phyloP scores from a whole-genome alignment of 1,140 invertebrate species.

The Drosophila repletoides region DNA sequence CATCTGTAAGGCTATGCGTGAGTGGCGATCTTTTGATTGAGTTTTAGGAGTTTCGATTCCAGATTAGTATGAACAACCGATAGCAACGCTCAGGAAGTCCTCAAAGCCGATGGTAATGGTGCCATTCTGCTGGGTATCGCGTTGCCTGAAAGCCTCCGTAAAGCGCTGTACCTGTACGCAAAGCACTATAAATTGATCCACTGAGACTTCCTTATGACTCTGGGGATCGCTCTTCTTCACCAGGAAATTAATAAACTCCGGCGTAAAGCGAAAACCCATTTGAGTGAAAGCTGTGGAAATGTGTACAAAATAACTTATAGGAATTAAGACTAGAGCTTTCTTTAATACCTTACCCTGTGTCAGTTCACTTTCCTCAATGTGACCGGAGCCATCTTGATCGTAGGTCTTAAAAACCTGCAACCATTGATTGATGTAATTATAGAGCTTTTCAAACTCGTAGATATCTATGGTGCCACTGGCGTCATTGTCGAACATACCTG shows the following conservation, averaged over 20 bases:
- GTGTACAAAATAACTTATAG: too few species aligned
- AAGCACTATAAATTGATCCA: constrained; percentile 94
- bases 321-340: too few species aligned
- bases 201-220: constrained; percentile 86
- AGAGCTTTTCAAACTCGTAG: constrained; percentile 93
- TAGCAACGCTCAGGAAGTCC: constrained; percentile 91
- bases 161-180: constrained; percentile 94
- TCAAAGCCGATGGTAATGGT: constrained; percentile 91
- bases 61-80: constrained; percentile 87
- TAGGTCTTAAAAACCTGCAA: constrained; percentile 90
- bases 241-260: constrained; percentile 90
- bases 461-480: constrained; percentile 93
- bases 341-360: constrained; percentile 84
- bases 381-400: constrained; percentile 91
- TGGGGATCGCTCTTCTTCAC: constrained; percentile 87
- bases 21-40: constrained; percentile 10
- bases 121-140: constrained; percentile 89
- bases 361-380: constrained; percentile 91
- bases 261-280: constrained; percentile 94
- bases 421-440: constrained; percentile 95
- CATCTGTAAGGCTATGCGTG: constrained; percentile 11
- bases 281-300: constrained; percentile 87
- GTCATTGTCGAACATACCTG: constrained; percentile 95
- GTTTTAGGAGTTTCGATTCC: background rate
- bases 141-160: constrained; percentile 90